Evolutionary conservation across 1,140 invertebrate genomes (phyloP).

Genomic region (Diuraphis noxia): DNA sequence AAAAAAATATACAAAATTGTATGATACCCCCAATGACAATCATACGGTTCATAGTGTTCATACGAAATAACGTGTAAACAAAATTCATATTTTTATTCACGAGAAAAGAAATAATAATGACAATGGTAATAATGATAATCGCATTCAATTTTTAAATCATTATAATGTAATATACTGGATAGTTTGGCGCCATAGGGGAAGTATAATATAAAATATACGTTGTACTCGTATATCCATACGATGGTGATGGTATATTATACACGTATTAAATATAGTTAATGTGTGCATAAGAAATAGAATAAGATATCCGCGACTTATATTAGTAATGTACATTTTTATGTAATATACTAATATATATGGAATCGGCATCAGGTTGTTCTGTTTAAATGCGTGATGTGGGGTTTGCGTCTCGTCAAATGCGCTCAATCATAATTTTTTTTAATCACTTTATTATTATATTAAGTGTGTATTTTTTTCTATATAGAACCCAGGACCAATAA

Average conservation of each 20-base stretch:
- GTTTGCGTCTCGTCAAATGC: background rate
- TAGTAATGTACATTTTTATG: background rate
- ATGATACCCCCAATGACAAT: background rate
- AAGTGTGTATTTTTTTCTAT: background rate
- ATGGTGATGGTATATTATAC: background rate
- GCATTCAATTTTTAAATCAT: slow-evolving; percentile 1
- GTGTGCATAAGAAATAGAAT: background rate
- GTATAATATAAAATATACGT: background rate
- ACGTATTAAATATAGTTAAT: background rate
- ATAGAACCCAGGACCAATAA: slow-evolving; percentile 6
- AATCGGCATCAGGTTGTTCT: background rate
- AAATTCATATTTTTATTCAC: slow-evolving; percentile 15
- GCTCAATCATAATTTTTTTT: background rate
- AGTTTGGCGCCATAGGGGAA: slow-evolving; percentile 12
- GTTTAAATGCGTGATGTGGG: background rate
- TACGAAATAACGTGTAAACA: background rate
- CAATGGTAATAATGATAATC: background rate
- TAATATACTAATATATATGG: background rate
- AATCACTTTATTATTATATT: background rate
- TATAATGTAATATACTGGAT: background rate
- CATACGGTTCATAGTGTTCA: too few relatives aligned
- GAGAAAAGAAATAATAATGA: slow-evolving; percentile 12
- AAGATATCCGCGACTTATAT: background rate
- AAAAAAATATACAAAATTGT: background rate
- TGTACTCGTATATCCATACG: background rate